These are phyloP conservation scores for Aphodius sticticus DNA, from an alignment of 2,888 invertebrate genomes.

Conservation along the genomic window DNA sequence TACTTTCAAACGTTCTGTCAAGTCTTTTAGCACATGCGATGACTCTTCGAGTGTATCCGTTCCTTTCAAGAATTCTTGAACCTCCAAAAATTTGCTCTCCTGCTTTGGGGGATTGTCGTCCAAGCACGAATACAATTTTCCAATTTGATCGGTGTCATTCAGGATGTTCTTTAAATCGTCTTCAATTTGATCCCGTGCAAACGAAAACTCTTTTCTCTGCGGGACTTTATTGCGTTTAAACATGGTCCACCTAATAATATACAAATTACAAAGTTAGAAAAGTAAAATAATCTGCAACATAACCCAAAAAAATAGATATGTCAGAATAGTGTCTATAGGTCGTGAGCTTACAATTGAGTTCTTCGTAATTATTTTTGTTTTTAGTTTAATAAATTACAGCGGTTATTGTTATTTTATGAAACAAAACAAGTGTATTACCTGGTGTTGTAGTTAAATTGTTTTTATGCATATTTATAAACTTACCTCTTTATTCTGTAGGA, in stretches of 20 bases:
- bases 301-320: not conserved
- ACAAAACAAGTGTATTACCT: not conserved
- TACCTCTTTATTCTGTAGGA: not conserved
- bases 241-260: conserved; percentile 28
- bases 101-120: conserved; percentile 40
- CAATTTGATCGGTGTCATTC: conserved; percentile 38
- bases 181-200: conserved; percentile 41
- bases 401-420: not conserved
- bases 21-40: conserved; percentile 32
- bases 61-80: conserved; percentile 42
- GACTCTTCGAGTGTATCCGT: conserved; percentile 42
- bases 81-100: conserved; percentile 40
- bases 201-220: conserved; percentile 38
- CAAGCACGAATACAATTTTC: conserved; percentile 41
- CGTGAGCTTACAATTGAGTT: not conserved
- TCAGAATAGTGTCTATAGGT: not conserved
- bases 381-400: not conserved
- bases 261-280: not conserved
- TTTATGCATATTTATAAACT: not conserved
- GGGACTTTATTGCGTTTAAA: conserved; percentile 39
- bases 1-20: conserved; percentile 35
- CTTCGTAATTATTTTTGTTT: not conserved
- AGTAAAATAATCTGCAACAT: conserved; percentile 12
- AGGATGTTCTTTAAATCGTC: conserved; percentile 44
- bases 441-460: not conserved